A percentile compares a stretch with the other conserved stretches of the same genome.
phyloP scores from a whole-genome alignment of 1,140 invertebrate genomes.

The Drosophila prosaltans region DNA sequence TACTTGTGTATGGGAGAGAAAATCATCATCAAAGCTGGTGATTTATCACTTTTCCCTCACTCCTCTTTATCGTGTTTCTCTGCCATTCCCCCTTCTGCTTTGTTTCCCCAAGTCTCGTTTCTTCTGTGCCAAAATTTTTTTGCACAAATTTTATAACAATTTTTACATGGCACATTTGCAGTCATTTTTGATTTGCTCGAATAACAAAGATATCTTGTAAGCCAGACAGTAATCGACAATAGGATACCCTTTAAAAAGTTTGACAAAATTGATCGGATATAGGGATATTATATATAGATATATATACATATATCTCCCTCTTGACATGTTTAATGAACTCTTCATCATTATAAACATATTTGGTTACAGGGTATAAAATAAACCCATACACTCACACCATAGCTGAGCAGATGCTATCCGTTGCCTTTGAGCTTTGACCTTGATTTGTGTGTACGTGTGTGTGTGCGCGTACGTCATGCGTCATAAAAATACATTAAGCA shows the following conservation, averaged over 20 bases:
- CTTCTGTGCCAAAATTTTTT: slow-evolving; percentile 51
- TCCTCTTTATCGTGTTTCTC: background rate
- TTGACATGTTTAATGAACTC: no score
- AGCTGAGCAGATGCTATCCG: slow-evolving; percentile 49
- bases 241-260: no score
- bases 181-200: slow-evolving; percentile 72
- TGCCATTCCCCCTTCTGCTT: slow-evolving; percentile 20
- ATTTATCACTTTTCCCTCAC: slow-evolving; percentile 66
- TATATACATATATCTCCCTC: no score
- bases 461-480: slow-evolving; percentile 55
- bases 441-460: slow-evolving; percentile 20
- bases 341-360: no score
- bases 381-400: slow-evolving; percentile 25
- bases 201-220: slow-evolving; percentile 6
- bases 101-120: slow-evolving; percentile 21
- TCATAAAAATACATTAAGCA: slow-evolving; percentile 77
- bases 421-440: slow-evolving; percentile 75
- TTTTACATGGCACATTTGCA: slow-evolving; percentile 77
- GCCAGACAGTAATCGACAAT: background rate
- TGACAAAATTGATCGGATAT: no score
- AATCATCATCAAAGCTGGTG: slow-evolving; percentile 75
- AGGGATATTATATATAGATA: no score
- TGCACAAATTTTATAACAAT: slow-evolving; percentile 72
- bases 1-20: slow-evolving; percentile 30
- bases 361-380: background rate